phyloP scores from a whole-genome alignment of 2,113 vertebrate species.

The Macheiramphus alcinus region DNA sequence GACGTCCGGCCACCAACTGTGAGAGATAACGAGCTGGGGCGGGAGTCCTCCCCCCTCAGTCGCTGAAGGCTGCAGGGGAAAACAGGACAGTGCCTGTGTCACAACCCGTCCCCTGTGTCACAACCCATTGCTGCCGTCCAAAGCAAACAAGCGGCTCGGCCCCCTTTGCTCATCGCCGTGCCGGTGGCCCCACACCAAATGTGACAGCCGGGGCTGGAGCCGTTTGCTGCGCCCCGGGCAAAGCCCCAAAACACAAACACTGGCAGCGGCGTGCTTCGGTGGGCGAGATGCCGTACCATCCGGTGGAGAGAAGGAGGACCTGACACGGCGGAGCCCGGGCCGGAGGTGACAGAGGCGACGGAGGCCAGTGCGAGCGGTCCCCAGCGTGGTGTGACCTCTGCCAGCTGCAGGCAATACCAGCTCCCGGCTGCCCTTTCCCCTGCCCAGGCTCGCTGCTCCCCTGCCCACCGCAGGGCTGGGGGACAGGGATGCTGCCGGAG shows the following conservation, averaged over 20 bases:
- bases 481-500: background rate
- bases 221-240: background rate
- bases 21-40: background rate
- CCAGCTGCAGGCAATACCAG: background rate
- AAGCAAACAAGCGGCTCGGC: background rate
- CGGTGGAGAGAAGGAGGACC: background rate
- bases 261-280: background rate
- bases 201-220: background rate
- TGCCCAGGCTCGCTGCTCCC: background rate
- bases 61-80: background rate
- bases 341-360: background rate
- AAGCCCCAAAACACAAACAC: background rate
- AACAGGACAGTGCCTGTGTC: slow-evolving; percentile 24
- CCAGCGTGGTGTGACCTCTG: background rate
- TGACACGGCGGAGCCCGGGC: background rate
- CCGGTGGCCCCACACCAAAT: background rate
- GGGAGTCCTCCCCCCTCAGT: background rate
- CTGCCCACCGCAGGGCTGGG: background rate
- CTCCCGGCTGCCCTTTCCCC: background rate
- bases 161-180: background rate
- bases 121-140: background rate
- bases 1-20: background rate
- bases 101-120: slow-evolving; percentile 2
- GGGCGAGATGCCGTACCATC: background rate
- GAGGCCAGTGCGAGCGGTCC: rapidly evolving